These are phyloP conservation scores for Augiades crinisus DNA, from an alignment of 2,888 invertebrate genomes.

Conservation along the genomic window DNA sequence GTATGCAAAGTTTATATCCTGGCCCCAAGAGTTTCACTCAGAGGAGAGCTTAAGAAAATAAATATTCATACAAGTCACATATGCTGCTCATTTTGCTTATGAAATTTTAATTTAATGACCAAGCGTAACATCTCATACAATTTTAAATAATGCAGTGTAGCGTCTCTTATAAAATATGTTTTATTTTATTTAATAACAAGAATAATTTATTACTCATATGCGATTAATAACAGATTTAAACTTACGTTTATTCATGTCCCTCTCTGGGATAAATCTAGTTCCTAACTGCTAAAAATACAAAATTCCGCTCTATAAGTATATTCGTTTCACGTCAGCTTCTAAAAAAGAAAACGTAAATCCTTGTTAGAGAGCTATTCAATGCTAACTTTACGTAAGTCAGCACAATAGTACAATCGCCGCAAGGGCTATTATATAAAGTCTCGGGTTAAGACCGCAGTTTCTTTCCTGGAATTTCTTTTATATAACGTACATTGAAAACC, in stretches of 20 bases:
- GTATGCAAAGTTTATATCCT: no score
- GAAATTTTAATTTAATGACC: no score
- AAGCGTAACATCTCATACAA: no score
- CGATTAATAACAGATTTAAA: background rate
- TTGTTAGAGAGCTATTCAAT: background rate
- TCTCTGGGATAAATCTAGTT: background rate
- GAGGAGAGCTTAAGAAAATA: no score
- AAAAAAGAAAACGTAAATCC: background rate
- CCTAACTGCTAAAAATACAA: conserved; percentile 3
- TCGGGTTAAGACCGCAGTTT: background rate
- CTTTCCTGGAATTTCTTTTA: background rate
- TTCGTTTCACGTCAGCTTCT: background rate
- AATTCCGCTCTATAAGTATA: conserved; percentile 3
- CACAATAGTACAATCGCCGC: conserved; percentile 15
- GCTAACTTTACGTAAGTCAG: conserved; percentile 3
- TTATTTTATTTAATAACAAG: no score
- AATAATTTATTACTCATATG: no score
- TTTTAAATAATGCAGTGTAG: no score
- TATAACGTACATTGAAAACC: no score
- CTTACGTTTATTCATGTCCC: conserved; percentile 10
- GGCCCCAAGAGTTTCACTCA: no score
- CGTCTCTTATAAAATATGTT: background rate
- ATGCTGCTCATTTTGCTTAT: no score
- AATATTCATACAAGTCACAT: no score
- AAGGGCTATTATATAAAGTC: conserved; percentile 2